phyloP scores from a whole-genome alignment of 2,113 vertebrate genomes.

The Fregetta grallaria region DNA sequence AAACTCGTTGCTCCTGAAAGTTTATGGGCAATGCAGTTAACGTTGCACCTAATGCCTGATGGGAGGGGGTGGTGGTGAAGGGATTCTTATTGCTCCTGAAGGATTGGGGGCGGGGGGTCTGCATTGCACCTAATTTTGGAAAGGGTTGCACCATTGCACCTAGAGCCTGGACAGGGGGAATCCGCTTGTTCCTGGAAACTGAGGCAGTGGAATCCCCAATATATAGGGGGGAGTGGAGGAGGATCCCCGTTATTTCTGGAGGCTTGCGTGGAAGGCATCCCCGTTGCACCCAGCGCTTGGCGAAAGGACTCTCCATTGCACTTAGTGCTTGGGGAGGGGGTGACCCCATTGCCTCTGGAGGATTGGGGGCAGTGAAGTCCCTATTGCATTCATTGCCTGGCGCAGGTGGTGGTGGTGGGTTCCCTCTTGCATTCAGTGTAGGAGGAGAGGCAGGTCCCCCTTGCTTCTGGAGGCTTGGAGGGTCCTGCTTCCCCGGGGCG shows the following conservation, averaged over 20 bases:
- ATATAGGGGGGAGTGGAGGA: background rate
- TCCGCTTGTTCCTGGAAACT: background rate
- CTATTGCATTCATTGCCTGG: background rate
- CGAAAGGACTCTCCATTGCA: background rate
- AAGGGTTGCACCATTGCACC: background rate
- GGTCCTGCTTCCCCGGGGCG: background rate
- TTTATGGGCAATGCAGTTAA: background rate
- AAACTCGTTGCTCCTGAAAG: background rate
- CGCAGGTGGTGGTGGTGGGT: rapidly evolving
- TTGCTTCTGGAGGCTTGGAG: background rate
- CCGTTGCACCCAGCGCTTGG: rapidly evolving
- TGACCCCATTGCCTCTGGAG: background rate
- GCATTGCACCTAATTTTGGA: background rate
- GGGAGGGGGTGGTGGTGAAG: background rate
- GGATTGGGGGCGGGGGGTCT: no score
- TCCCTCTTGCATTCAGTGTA: rapidly evolving
- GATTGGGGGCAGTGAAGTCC: background rate
- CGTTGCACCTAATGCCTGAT: no score
- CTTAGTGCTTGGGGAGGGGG: background rate
- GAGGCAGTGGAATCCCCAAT: background rate
- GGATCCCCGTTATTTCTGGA: background rate
- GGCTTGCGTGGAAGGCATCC: background rate
- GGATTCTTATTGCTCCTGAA: background rate
- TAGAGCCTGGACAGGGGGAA: background rate
- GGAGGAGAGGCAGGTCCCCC: rapidly evolving